Evolutionary conservation across 2,797 vertebrate genomes (phyloP).

Genomic region (Lepus townsendii): DNA sequence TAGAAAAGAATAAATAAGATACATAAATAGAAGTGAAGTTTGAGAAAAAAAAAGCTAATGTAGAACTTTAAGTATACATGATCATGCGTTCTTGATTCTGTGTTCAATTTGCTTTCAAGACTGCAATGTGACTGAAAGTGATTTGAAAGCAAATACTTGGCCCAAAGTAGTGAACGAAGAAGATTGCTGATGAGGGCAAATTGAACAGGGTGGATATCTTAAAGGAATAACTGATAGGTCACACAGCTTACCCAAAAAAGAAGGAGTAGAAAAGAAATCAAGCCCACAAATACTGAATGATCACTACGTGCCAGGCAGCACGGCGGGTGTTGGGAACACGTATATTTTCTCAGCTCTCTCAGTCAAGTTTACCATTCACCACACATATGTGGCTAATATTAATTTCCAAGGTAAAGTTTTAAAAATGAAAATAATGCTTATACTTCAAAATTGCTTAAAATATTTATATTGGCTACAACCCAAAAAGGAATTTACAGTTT

Average conservation of each 20-base stretch:
- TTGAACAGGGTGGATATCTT: neutral
- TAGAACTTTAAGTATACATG: neutral
- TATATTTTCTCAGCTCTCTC: conserved; percentile 2
- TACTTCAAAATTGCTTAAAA: conserved; percentile 46
- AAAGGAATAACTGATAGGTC: neutral
- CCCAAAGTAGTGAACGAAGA: neutral
- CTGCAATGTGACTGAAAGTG: neutral
- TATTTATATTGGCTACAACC: conserved; percentile 65
- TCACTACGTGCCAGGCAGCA: neutral
- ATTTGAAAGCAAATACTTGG: neutral
- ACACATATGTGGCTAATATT: neutral
- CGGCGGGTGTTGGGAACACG: neutral
- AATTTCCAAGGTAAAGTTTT: conserved; percentile 59
- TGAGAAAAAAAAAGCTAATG: neutral
- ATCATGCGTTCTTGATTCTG: neutral
- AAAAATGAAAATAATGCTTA: conserved; percentile 64
- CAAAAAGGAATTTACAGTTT: conserved; percentile 32
- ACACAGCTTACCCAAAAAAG: conserved; percentile 18
- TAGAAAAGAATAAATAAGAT: neutral
- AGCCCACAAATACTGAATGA: conserved; percentile 2
- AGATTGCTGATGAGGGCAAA: neutral
- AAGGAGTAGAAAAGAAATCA: neutral
- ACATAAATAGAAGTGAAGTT: neutral
- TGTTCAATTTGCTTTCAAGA: neutral
- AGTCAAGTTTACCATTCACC: neutral